Evolutionary conservation across 2,888 invertebrate genomes (phyloP), one percentile per base, ranked within the genome.

Genomic region (Leptopilina drosophilae): DNA sequence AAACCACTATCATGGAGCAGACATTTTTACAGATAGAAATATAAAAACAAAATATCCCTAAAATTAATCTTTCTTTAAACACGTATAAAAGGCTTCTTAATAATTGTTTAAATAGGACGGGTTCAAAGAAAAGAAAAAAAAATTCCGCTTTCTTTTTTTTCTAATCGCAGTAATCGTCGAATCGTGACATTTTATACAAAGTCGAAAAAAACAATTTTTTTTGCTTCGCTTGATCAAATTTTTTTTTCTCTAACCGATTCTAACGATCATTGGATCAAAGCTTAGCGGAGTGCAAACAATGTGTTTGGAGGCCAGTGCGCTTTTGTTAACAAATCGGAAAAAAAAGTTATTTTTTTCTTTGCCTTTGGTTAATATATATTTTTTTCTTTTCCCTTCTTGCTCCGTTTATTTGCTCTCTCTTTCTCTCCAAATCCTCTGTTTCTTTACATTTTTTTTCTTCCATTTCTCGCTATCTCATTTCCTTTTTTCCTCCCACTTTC

Each of bases 211-310:
- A 53, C 81, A 82, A 78, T 65, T 64, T 77, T 81, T 56, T 73
- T 76, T 56, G 62, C 62, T 59, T 76, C 59, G 33, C 59, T 76
- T 76, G 46, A 62, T 8, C 69, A 33, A 20, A 49, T 49, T 49
- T 49, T 49, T 49, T 11, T 49, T 49, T 49, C 49, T 49, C 49
- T 49, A 49, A 79, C 64, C 56, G 77, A 64, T 20, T 49, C 46
- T 42, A 73, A 62, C 64, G 73, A 59, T 86, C 87, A 86, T 88
- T 84, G 87, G 87, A 88, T 87, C 85, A 85, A 89, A 89, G 89
- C 91, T 91, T 90, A 92, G 91, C 93, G 93, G 95, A 95, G 95
- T 96, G 95, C 96, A 96, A 96, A 96, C 96, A 96, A 96, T 96
- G 96, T 95, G 96, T 94, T 95, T 95, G 95, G 95, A 95, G 95